These are phyloP conservation scores for Myrmecophaga tridactyla DNA, from an alignment of 2,113 vertebrate species.

Conservation along the genomic window DNA sequence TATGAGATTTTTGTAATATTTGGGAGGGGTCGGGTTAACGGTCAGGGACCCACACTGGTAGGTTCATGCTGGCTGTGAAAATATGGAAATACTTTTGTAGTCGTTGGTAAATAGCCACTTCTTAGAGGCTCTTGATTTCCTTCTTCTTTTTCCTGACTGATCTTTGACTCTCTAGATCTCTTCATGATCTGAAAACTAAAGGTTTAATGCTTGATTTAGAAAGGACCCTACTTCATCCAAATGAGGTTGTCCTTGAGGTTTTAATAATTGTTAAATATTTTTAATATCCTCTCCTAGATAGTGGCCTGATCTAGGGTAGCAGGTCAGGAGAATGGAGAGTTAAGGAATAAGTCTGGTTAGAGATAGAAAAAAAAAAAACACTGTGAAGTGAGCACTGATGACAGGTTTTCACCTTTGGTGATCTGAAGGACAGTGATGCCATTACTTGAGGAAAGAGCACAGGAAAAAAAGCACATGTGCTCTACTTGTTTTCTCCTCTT, in stretches of 20 bases:
- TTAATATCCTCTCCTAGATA: not conserved
- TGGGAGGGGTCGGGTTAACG: not conserved
- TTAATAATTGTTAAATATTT: not conserved
- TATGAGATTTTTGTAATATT: not conserved
- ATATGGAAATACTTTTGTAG: not conserved
- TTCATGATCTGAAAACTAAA: not conserved
- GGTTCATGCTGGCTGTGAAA: not conserved
- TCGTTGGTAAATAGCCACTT: no score
- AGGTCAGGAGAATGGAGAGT: not conserved
- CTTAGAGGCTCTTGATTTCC: not conserved
- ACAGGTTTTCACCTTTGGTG: no score
- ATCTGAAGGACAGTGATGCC: no score
- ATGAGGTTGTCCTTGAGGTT: not conserved
- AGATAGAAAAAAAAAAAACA: no score
- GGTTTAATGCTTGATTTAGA: not conserved
- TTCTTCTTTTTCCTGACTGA: not conserved
- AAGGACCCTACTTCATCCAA: not conserved
- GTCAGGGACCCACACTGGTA: not conserved
- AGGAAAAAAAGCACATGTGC: not conserved
- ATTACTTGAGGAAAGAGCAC: not conserved
- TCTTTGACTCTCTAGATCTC: not conserved
- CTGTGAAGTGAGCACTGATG: no score
- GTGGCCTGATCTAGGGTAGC: no score
- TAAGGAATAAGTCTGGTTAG: not conserved
- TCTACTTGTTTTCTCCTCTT: not conserved